Evolutionary conservation across 2,888 invertebrate genomes (phyloP).

Genomic region (Abrostola triplasia): DNA sequence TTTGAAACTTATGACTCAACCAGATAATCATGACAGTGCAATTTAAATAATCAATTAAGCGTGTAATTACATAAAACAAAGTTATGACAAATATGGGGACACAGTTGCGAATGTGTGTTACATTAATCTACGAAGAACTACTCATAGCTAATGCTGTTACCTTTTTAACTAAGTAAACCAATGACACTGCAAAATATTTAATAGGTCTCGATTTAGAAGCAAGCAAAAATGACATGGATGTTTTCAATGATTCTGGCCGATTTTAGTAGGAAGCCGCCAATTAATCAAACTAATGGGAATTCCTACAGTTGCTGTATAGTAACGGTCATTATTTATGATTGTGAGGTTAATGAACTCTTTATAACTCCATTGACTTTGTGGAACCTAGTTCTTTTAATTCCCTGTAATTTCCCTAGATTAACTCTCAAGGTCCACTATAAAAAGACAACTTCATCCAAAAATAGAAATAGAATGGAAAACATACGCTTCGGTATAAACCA

Average conservation of each 20-base stretch:
- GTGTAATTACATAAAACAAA: conserved; percentile 39
- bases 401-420: too few relatives aligned
- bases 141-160: background rate
- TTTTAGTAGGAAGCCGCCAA: conserved; percentile 7
- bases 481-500: background rate
- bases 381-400: background rate
- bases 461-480: background rate
- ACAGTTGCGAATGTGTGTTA: conserved; percentile 29
- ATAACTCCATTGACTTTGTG: conserved; percentile 31
- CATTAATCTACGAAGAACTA: conserved; percentile 8
- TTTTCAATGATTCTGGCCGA: background rate
- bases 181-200: conserved; percentile 20
- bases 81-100: conserved; percentile 40
- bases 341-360: conserved; percentile 46
- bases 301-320: conserved; percentile 9
- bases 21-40: conserved; percentile 37
- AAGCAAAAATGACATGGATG: background rate
- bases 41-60: conserved; percentile 50
- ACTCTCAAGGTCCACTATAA: background rate
- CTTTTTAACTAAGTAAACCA: conserved; percentile 12
- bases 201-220: background rate
- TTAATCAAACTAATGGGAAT: conserved; percentile 9
- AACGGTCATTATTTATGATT: conserved; percentile 16
- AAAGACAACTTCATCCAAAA: background rate
- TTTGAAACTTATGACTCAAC: conserved; percentile 46